These are phyloP conservation scores for Limnodromus scolopaceus DNA, from an alignment of 2,797 vertebrate species.

Conservation along the genomic window DNA sequence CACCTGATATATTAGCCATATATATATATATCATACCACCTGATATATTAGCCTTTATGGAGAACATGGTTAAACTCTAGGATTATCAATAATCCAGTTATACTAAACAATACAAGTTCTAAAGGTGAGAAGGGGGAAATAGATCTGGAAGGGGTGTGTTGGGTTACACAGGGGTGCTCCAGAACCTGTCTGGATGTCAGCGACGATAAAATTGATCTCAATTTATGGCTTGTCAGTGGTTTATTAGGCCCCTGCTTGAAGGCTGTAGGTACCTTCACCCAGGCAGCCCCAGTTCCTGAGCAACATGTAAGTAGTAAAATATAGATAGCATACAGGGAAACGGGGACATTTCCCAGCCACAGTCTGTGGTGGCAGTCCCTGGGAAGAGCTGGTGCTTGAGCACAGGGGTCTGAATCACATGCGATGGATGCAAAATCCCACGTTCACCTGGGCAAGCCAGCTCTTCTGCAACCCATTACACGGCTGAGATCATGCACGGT, in stretches of 20 bases:
- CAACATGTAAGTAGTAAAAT: neutral
- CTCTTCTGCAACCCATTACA: neutral
- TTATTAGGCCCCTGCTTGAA: neutral
- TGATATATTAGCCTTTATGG: neutral
- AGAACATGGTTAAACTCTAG: neutral
- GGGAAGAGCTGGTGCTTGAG: neutral
- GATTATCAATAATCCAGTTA: neutral
- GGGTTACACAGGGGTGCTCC: neutral
- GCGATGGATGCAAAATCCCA: neutral
- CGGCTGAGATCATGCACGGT: neutral
- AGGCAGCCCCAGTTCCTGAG: neutral
- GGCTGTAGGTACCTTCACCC: neutral
- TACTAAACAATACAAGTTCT: neutral
- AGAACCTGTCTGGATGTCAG: neutral
- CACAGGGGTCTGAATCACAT: accelerated
- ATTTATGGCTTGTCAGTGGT: neutral
- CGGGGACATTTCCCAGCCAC: neutral
- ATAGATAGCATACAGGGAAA: accelerated
- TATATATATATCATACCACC: no score
- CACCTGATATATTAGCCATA: no score
- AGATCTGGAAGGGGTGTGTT: neutral
- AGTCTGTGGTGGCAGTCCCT: accelerated
- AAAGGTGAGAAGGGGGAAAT: neutral
- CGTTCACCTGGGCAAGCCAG: neutral
- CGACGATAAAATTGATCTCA: neutral